phyloP scores from a whole-genome alignment of 53 echinoderm and acorn worm species.

The Zoroaster sp. region DNA sequence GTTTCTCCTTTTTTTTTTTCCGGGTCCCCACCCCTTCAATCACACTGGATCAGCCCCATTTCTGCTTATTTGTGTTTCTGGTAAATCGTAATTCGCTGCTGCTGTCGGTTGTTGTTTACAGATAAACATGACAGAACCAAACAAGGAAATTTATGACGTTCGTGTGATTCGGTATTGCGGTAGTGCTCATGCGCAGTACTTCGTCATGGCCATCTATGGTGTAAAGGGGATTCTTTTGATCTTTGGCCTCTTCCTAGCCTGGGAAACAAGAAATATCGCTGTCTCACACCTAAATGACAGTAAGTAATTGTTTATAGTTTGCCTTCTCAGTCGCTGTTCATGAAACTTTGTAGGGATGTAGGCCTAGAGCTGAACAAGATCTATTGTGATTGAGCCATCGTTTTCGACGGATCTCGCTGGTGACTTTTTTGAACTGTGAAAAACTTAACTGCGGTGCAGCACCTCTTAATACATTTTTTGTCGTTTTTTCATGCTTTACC shows the following conservation, averaged over 20 bases:
- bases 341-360: too few species aligned
- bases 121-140: conserved; percentile 13
- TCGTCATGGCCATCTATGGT: not conserved
- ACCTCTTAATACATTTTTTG: not conserved
- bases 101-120: not conserved
- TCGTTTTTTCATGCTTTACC: not conserved
- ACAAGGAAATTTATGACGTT: conserved; percentile 28
- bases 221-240: conserved; percentile 21
- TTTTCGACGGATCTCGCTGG: too few species aligned
- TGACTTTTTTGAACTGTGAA: not conserved
- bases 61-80: too few species aligned
- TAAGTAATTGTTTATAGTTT: not conserved
- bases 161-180: not conserved
- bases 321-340: too few species aligned
- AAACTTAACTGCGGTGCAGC: not conserved
- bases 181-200: conserved; percentile 9
- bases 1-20: too few species aligned
- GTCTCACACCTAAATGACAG: conserved; percentile 48
- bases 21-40: too few species aligned
- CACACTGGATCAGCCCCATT: too few species aligned
- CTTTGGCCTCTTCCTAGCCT: conserved; percentile 53
- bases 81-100: not conserved
- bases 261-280: conserved; percentile 41
- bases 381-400: too few species aligned
- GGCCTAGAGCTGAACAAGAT: too few species aligned